Conservation (phyloP, 2,113 vertebrate genomes). For the Mesitornis unicolor region DNA sequence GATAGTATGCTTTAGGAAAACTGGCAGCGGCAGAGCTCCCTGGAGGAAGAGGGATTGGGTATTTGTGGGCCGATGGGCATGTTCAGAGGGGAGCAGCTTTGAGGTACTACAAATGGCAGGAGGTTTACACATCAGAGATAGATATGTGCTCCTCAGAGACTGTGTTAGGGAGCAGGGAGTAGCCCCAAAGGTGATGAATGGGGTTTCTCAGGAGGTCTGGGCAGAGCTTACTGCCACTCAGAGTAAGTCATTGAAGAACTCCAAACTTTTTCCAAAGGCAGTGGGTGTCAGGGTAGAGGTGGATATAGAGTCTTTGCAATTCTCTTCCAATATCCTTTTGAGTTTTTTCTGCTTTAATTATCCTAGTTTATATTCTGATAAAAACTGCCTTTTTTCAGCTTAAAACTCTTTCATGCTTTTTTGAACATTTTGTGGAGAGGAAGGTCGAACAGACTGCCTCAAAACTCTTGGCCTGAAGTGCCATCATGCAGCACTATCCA, state of each 20-base stretch:
- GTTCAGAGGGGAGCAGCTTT: background rate
- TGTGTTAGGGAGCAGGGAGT: background rate
- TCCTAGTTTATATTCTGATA: background rate
- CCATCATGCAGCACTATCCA: rapidly evolving
- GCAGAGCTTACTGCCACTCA: background rate
- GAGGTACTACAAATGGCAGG: background rate
- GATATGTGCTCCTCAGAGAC: background rate
- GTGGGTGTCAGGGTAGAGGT: background rate
- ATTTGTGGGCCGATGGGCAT: rapidly evolving
- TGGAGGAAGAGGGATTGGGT: background rate
- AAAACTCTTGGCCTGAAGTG: background rate
- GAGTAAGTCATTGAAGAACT: background rate
- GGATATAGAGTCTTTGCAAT: background rate
- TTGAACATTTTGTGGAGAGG: background rate
- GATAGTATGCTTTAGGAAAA: background rate
- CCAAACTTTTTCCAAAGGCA: background rate
- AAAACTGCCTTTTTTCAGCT: background rate
- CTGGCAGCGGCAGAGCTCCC: background rate
- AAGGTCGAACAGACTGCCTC: background rate
- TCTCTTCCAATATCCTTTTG: background rate
- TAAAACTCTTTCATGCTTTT: background rate
- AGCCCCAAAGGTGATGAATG: background rate
- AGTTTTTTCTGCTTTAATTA: background rate
- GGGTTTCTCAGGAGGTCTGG: background rate
- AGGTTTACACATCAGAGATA: background rate